Evolutionary conservation across 2,797 vertebrate species (phyloP).

Genomic region (Hoplostethus mediterraneus): DNA sequence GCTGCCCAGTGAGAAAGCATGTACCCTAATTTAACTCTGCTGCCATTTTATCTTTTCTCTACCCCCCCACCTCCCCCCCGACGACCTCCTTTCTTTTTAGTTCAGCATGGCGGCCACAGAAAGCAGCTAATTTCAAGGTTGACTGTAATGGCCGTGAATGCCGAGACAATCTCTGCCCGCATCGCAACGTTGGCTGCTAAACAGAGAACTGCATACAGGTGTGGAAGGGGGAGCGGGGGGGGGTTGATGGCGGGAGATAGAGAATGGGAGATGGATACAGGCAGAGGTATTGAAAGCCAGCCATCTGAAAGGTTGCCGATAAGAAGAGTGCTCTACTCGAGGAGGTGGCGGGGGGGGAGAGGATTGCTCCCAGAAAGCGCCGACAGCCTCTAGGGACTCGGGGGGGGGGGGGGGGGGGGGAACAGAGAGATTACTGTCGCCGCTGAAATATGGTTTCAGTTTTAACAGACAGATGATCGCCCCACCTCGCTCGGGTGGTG

Average conservation of each 20-base stretch:
- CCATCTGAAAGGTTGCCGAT: slow-evolving; percentile 2
- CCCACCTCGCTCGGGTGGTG: background rate
- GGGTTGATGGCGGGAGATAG: slow-evolving; percentile 20
- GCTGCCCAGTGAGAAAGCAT: slow-evolving; percentile 18
- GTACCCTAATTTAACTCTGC: slow-evolving; percentile 1
- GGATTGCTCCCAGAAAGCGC: background rate
- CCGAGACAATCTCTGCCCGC: slow-evolving; percentile 31
- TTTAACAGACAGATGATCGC: background rate
- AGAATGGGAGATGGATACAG: background rate
- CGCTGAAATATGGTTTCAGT: slow-evolving; percentile 4
- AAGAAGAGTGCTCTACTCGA: slow-evolving; percentile 1
- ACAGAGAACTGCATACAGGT: slow-evolving; percentile 23
- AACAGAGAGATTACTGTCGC: slow-evolving; percentile 2
- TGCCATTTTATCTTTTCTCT: background rate
- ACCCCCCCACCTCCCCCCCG: too few relatives aligned
- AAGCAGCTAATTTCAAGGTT: slow-evolving; percentile 55
- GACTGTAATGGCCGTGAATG: slow-evolving; percentile 39
- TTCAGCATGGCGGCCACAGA: slow-evolving; percentile 6
- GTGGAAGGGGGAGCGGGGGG: background rate
- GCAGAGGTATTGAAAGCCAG: too few relatives aligned
- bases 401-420: too few relatives aligned
- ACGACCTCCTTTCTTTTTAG: slow-evolving; percentile 19
- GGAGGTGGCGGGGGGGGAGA: background rate
- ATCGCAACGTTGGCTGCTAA: slow-evolving; percentile 12
- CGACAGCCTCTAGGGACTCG: background rate